These are phyloP conservation scores for Serranochromis macrocephalus DNA, from an alignment of 2,113 vertebrate genomes.

Conservation along the genomic window DNA sequence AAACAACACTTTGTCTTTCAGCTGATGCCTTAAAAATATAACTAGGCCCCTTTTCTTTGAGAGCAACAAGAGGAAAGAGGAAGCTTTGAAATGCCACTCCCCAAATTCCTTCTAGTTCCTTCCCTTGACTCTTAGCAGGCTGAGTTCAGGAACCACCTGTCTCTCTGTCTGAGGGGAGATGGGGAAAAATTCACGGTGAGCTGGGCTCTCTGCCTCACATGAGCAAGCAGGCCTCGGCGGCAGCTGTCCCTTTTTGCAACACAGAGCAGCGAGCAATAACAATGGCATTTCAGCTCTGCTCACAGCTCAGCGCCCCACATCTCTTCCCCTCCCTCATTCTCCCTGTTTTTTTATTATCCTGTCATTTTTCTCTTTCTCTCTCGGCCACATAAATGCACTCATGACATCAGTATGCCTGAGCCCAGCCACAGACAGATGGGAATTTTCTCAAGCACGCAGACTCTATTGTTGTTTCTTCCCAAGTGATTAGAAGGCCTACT, in stretches of 20 bases:
- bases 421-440: not conserved
- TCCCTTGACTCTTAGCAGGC: conserved; percentile 34
- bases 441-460: conserved; percentile 22
- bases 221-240: conserved; percentile 1
- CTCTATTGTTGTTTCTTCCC: conserved; percentile 38
- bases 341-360: not conserved
- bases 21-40: not conserved
- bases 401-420: not conserved
- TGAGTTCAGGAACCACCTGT: conserved; percentile 47
- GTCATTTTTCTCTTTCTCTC: not conserved
- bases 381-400: not conserved
- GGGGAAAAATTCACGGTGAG: not conserved
- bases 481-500: conserved; percentile 29
- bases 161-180: not conserved
- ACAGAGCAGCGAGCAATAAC: conserved; percentile 34
- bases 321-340: not conserved
- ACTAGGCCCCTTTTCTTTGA: not conserved
- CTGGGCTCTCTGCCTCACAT: conserved; percentile 11
- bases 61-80: conserved; percentile 33
- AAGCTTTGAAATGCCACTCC: conserved; percentile 58
- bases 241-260: conserved; percentile 40
- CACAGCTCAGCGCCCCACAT: not conserved
- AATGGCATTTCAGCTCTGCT: conserved; percentile 53
- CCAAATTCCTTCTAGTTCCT: conserved; percentile 59
- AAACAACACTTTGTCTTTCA: not conserved